phyloP scores from a whole-genome alignment of 2,888 invertebrate genomes.

The Nomada ruficornis region DNA sequence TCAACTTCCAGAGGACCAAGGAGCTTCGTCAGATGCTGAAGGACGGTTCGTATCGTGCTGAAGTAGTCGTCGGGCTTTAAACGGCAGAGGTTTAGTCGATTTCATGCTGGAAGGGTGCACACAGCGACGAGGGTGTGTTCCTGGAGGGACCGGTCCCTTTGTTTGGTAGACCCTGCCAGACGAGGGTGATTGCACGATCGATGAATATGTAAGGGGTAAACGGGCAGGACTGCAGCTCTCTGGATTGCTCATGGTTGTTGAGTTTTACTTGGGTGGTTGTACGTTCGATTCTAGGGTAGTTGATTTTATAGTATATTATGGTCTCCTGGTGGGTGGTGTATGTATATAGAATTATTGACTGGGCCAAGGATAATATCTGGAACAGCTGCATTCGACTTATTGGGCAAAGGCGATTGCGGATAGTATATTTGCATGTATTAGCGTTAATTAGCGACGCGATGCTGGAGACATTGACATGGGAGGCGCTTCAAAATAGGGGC shows the following conservation, averaged over 20 bases:
- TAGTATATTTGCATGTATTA: slow-evolving; percentile 39
- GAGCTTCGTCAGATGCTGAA: slow-evolving; percentile 95
- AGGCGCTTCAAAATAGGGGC: background rate
- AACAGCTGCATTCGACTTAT: background rate
- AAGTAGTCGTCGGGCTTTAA: background rate
- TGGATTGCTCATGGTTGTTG: background rate
- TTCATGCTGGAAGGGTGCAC: background rate
- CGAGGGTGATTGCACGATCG: slow-evolving; percentile 52
- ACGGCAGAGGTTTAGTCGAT: background rate
- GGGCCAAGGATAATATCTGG: background rate
- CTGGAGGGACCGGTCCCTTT: slow-evolving; percentile 23
- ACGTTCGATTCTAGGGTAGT: background rate
- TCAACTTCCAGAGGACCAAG: slow-evolving; percentile 96
- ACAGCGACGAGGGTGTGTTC: slow-evolving; percentile 36
- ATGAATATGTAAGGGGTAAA: slow-evolving; percentile 39
- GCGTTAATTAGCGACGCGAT: slow-evolving; percentile 5
- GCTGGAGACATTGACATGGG: background rate
- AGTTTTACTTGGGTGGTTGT: background rate
- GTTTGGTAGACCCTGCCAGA: slow-evolving; percentile 28
- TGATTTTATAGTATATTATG: too few relatives aligned
- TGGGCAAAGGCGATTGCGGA: background rate
- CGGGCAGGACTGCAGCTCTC: background rate
- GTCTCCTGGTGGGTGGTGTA: too few relatives aligned
- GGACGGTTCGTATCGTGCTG: slow-evolving; percentile 86
- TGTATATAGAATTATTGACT: background rate